Base-by-base conservation (phyloP, 2,888 invertebrate genomes). In the Sminthurides aquaticus region DNA sequence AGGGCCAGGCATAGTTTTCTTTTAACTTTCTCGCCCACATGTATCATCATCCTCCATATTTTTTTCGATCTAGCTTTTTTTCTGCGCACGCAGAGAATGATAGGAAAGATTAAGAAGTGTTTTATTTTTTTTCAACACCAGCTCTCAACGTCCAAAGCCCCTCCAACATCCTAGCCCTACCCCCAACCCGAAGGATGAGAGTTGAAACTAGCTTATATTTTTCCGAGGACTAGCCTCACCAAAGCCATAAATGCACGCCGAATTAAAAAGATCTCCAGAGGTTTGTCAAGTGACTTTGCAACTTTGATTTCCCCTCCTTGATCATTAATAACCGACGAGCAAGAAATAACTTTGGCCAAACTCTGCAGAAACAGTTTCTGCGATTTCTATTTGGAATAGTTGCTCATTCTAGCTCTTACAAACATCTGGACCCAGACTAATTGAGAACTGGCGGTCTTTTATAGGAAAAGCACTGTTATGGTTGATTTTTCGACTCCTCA, bases 121-220 rank as follows among this genome's bases (percentile, higher is more conserved):
- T 68, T 69, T 69, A 67, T 69, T 69, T 69, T 69, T 69, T 69
- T 69, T 69, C 69, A 65, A 57, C 69, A 69, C 67, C 24, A 57
- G 48, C 26, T 29, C 26, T 48, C 18, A n/a, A n/a, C n/a, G 15
- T 43, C 29, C 2, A 34, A 20, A 34, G 25, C 29, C 55, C 63
- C 58, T 43, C 60, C 43, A 34, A 57, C 43, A 59, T 49, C 27
- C 26, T 11, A 2, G 3, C 56, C 22, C 11, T 22, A n/a, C n/a
- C n/a, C n/a, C 54, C 54, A 52, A 52, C n/a, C n/a, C n/a, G n/a
- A n/a, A n/a, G n/a, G n/a, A n/a, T n/a, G n/a, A n/a, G n/a, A n/a
- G n/a, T n/a, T n/a, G n/a, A n/a, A 15, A 54, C 11, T 18, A 54
- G 54, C n/a, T 54, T 18, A 25, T 57, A 25, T 57, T 57, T 57